phyloP scores from a whole-genome alignment of 2,113 vertebrate species.

The Poeciliopsis prolifica region DNA sequence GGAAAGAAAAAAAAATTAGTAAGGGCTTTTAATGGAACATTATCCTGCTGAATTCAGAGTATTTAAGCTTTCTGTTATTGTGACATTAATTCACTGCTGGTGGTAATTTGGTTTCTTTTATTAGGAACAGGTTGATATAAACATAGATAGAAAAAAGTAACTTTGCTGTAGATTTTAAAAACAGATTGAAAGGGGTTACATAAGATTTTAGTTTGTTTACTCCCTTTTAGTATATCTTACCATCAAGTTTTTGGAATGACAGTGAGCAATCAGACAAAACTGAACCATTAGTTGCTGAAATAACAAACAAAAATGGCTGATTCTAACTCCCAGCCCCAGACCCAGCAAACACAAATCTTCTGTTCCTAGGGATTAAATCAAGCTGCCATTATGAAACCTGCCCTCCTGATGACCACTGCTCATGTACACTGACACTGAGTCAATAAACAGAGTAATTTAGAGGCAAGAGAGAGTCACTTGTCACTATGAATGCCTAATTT shows the following conservation, averaged over 20 bases:
- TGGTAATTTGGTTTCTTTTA: not conserved
- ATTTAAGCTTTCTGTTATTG: not conserved
- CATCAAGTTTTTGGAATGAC: not conserved
- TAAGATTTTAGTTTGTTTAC: not conserved
- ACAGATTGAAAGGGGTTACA: slow-evolving; percentile 28
- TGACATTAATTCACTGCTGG: not conserved
- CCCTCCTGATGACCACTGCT: slow-evolving; percentile 8
- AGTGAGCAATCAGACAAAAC: slow-evolving; percentile 10
- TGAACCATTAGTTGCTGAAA: slow-evolving; percentile 33
- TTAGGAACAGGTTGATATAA: not conserved
- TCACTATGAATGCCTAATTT: slow-evolving; percentile 43
- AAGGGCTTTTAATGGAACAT: not conserved
- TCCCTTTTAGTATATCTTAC: not conserved
- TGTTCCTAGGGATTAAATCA: slow-evolving; percentile 28
- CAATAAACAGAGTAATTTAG: slow-evolving; percentile 45
- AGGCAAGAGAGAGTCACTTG: slow-evolving; percentile 43
- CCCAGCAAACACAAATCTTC: slow-evolving; percentile 35
- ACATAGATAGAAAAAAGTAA: slow-evolving; percentile 3
- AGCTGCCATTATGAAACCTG: slow-evolving; percentile 25
- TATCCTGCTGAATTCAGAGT: not conserved
- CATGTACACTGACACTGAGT: slow-evolving; percentile 39
- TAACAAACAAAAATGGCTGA: not conserved
- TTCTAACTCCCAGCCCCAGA: slow-evolving; percentile 23
- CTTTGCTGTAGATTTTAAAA: slow-evolving; percentile 13
- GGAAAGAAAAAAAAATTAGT: slow-evolving; percentile 28